These are phyloP conservation scores for Philereme vetulata DNA, from an alignment of 2,888 invertebrate species.

Conservation along the genomic window DNA sequence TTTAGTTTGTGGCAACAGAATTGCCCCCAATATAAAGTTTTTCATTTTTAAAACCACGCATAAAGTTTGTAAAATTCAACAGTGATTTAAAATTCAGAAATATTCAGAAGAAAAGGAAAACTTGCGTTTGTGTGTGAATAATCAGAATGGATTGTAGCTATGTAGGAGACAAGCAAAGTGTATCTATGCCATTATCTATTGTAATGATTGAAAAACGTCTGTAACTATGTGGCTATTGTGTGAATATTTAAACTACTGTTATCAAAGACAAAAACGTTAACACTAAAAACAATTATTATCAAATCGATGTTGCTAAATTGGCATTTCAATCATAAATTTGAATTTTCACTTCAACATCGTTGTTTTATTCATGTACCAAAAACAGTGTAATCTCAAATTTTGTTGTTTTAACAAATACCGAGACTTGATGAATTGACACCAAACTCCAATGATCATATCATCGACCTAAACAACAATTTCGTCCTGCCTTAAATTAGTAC, in stretches of 20 bases:
- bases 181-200: constrained; percentile 37
- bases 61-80: constrained; percentile 31
- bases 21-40: constrained; percentile 11
- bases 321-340: constrained; percentile 37
- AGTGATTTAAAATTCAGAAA: constrained; percentile 21
- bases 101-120: constrained; percentile 18
- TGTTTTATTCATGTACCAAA: constrained; percentile 1
- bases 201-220: constrained; percentile 38
- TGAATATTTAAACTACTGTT: constrained; percentile 36
- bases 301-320: constrained; percentile 37
- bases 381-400: constrained; percentile 9
- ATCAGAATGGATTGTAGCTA: constrained; percentile 19
- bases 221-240: constrained; percentile 38
- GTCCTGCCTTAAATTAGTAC: constrained; percentile 5
- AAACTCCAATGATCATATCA: constrained; percentile 31
- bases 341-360: constrained; percentile 24
- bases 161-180: constrained; percentile 37
- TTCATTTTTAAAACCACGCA: constrained; percentile 21
- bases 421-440: constrained; percentile 31
- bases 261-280: constrained; percentile 37
- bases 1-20: too few relatives aligned
- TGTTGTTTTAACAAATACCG: neutral
- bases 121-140: constrained; percentile 15
- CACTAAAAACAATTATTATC: constrained; percentile 34
- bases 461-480: constrained; percentile 22